Conservation (phyloP, 1,140 invertebrate genomes). For the Drosophila funebris region DNA sequence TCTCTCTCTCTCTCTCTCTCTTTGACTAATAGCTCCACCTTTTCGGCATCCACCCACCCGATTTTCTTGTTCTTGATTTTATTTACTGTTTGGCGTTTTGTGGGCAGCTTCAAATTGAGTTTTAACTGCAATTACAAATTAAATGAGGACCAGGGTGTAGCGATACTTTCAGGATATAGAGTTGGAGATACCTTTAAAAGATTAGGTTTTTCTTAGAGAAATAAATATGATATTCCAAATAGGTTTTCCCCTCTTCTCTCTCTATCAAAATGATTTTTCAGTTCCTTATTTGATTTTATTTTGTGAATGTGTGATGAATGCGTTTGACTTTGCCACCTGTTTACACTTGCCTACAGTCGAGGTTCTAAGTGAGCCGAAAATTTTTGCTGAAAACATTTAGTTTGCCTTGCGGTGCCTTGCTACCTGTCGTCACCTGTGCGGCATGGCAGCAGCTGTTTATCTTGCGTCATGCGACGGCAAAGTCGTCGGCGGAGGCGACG, state of each 20-base stretch:
- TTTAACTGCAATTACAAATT: slow-evolving; percentile 70
- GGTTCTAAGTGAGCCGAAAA: slow-evolving; percentile 14
- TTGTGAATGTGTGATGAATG: slow-evolving; percentile 7
- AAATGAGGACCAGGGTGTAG: slow-evolving; percentile 47
- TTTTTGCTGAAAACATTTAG: neutral
- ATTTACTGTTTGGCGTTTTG: slow-evolving; percentile 42
- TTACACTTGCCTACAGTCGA: slow-evolving; percentile 29
- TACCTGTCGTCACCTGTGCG: slow-evolving; percentile 73
- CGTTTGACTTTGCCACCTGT: slow-evolving; percentile 29
- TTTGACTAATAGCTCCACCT: neutral
- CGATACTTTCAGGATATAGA: neutral
- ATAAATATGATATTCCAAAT: neutral
- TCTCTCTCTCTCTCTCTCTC: too few species aligned
- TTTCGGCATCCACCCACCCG: slow-evolving; percentile 6
- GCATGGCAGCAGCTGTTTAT: slow-evolving; percentile 54
- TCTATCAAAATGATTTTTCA: neutral
- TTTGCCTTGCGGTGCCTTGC: neutral
- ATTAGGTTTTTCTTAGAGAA: too few species aligned
- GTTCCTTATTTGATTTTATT: neutral
- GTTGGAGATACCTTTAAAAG: too few species aligned
- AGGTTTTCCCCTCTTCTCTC: neutral
- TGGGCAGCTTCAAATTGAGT: slow-evolving; percentile 40
- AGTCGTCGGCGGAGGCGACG: neutral
- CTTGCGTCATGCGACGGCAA: slow-evolving; percentile 62
- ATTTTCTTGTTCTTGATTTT: slow-evolving; percentile 44